These are phyloP conservation scores for Anadara kagoshimensis DNA, from an alignment of 1,140 invertebrate species.

Conservation along the genomic window DNA sequence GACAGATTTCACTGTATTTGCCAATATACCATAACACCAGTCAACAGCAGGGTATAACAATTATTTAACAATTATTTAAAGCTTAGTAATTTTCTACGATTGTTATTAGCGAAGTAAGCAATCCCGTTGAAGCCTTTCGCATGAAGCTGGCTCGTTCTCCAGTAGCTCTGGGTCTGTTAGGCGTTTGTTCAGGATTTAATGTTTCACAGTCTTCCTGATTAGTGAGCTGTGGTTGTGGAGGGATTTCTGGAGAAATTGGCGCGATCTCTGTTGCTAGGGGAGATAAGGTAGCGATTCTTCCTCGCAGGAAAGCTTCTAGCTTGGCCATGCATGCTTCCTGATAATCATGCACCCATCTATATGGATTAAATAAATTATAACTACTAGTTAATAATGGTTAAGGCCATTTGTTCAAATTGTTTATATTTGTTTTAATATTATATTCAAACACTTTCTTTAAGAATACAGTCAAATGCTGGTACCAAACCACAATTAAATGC, in stretches of 20 bases:
- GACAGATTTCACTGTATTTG: no score
- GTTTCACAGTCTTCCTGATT: neutral
- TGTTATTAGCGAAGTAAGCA: neutral
- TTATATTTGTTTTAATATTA: no score
- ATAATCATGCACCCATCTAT: constrained; percentile 98
- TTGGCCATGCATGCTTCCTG: constrained; percentile 99
- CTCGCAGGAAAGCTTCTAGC: constrained; percentile 83
- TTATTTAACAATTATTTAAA: neutral
- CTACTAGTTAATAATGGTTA: no score
- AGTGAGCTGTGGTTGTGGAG: constrained; percentile 15
- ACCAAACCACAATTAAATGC: no score
- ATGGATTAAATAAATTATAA: constrained; percentile 68
- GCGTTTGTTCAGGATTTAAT: neutral
- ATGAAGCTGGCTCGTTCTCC: constrained; percentile 13
- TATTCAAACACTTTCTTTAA: no score
- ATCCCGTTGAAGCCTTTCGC: neutral
- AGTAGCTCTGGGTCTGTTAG: constrained; percentile 1
- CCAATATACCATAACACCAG: no score
- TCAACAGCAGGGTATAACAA: no score
- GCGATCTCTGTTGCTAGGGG: constrained; percentile 20
- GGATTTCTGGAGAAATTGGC: constrained; percentile 7
- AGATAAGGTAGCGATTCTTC: no score
- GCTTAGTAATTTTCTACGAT: neutral
- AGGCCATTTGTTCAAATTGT: no score
- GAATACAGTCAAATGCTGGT: no score